These are phyloP conservation scores for Drosophila nannoptera DNA, from an alignment of 1,140 invertebrate genomes.

Conservation along the genomic window DNA sequence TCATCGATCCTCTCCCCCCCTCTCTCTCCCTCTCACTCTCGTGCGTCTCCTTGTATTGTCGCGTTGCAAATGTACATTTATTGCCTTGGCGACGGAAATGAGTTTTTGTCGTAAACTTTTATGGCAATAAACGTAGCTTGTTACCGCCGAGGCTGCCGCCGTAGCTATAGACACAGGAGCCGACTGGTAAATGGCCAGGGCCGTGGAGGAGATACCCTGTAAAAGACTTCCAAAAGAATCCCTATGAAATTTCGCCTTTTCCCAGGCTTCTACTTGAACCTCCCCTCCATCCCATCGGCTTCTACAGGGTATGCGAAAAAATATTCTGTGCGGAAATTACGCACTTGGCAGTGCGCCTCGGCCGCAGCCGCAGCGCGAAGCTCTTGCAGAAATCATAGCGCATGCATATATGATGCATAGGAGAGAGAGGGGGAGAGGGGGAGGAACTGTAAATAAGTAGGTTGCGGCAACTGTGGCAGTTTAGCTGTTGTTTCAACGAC, in stretches of 20 bases:
- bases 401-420: constrained; percentile 15
- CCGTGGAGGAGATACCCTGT: background rate
- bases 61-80: constrained; percentile 56
- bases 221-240: background rate
- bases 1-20: constrained; percentile 28
- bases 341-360: constrained; percentile 53
- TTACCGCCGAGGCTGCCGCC: constrained; percentile 47
- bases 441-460: constrained; percentile 48
- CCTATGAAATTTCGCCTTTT: background rate
- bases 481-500: constrained; percentile 50
- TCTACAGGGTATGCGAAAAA: constrained; percentile 11
- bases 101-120: constrained; percentile 77
- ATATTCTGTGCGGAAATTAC: constrained; percentile 41
- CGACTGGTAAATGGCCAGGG: background rate
- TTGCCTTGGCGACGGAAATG: constrained; percentile 73
- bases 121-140: constrained; percentile 76
- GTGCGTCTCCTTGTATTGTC: constrained; percentile 3
- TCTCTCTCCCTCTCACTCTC: background rate
- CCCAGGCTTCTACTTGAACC: too few relatives aligned
- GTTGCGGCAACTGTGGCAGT: constrained; percentile 48
- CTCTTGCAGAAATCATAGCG: constrained; percentile 46
- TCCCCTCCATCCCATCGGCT: too few relatives aligned
- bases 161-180: constrained; percentile 27
- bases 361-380: constrained; percentile 13
- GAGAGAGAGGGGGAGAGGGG: background rate